Conservation (phyloP, 37 sponge, comb jelly and placozoan genomes). For the Halichondria panicea region DNA sequence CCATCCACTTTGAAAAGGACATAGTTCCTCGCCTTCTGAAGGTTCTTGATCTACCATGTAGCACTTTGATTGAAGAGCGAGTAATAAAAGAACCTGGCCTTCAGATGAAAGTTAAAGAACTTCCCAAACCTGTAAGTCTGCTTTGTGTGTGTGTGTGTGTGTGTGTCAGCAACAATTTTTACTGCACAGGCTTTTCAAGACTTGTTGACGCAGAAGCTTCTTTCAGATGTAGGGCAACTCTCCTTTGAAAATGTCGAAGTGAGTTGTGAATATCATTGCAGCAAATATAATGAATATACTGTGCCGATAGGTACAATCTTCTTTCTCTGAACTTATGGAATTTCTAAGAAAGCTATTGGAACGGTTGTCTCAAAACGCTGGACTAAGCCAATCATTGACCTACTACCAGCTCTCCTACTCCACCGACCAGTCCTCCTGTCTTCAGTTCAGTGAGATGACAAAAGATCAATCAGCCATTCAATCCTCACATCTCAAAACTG, state of each 20-base stretch:
- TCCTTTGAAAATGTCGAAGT: no score
- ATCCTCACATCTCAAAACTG: background rate
- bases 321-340: background rate
- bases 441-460: constrained; percentile 1
- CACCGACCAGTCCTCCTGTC: background rate
- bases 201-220: no score
- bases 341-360: background rate
- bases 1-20: background rate
- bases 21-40: background rate
- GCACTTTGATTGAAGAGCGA: no score
- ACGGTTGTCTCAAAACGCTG: no score
- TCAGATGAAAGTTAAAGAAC: background rate
- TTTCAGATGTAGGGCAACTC: no score
- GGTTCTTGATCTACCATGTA: background rate
- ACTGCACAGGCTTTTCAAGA: background rate
- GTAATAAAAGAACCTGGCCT: background rate
- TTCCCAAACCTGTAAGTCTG: background rate
- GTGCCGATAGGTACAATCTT: no score
- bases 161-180: background rate
- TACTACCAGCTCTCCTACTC: no score
- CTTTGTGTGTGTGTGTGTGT: no score
- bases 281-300: no score
- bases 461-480: background rate
- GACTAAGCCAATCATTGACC: no score
- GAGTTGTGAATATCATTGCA: no score